Evolutionary conservation across 1,140 invertebrate genomes (phyloP).

Genomic region (Zaprionus inermis): DNA sequence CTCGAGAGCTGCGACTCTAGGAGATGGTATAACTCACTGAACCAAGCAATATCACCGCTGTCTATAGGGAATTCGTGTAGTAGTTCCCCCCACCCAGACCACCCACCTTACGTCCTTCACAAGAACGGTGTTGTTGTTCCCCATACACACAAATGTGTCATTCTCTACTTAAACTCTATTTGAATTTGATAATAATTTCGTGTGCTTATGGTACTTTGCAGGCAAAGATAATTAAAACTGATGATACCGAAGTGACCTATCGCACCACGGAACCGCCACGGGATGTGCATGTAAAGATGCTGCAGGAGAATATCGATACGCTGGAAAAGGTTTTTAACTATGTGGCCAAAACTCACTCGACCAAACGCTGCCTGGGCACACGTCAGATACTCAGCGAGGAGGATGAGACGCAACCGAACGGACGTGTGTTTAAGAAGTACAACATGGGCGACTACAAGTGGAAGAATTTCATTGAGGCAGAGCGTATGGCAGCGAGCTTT

Average conservation of each 20-base stretch:
- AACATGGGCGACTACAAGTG: conserved; percentile 97
- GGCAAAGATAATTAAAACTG: conserved; percentile 76
- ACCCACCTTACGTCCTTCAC: neutral
- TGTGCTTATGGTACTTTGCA: conserved; percentile 33
- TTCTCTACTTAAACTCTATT: neutral
- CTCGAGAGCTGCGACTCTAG: neutral
- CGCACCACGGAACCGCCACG: conserved; percentile 89
- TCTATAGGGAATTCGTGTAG: neutral
- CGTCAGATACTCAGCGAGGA: conserved; percentile 96
- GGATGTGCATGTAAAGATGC: conserved; percentile 88
- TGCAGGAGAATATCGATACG: conserved; percentile 92
- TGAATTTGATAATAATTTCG: neutral
- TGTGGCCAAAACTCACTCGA: conserved; percentile 89
- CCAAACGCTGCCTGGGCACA: conserved; percentile 94
- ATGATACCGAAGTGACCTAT: conserved; percentile 87
- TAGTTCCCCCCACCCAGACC: neutral
- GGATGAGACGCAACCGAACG: conserved; percentile 96
- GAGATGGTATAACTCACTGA: neutral
- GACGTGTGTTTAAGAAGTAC: conserved; percentile 98
- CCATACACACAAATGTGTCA: neutral
- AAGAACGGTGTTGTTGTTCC: neutral
- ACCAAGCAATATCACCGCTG: neutral
- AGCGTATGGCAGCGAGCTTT: conserved; percentile 90
- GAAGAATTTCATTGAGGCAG: conserved; percentile 93
- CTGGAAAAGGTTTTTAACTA: conserved; percentile 94